Base-by-base conservation (phyloP, 2,113 vertebrate species). In the Polypterus bichir region DNA sequence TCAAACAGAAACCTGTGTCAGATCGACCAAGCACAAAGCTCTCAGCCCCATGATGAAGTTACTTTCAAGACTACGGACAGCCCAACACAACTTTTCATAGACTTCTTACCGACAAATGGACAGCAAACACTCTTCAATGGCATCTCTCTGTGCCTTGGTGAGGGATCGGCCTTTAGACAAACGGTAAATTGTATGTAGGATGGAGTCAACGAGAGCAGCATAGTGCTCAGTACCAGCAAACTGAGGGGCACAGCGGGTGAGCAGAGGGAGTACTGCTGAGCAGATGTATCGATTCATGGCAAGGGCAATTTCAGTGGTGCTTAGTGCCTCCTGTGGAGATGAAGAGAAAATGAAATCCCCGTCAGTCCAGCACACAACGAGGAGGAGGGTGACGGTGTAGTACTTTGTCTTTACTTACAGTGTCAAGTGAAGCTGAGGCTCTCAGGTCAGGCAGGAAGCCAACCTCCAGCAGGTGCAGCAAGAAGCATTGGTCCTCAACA, bases 111-210 rank as follows among this genome's bases (percentile, higher is more conserved):
- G 92, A 88, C 95, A 97, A 64, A 98, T 86, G 53, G 92, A 85
- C 62, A 98, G 89, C 69, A 99, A 76, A 64, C 96, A 99, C 72
- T 97, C 94, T 77, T 99, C 93, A 54, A 99, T 97, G 47, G 96
- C 93, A 49, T 99, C 94, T 67, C 96, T 86, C 67, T 99, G 96
- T 10, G 95, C 96, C 79, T 99, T 99, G 52, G 94, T 99, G 74
- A 99, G 92, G 1, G 93, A 93, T 0, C 92, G 92, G 45, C 96
- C 94, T 66, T 97, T 99, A 74, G 93, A 98, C 9, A 99, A 84
- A 61, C 94, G 86, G 61, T 99, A 99, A 71, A 99, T 90, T 57
- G 94, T 96, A 77, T 98, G 92, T 46, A 99, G 89, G 1, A 78
- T 94, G 64, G 93, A 95, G 81, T 99, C 95, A 47, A 98, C 86